Conservation (phyloP, 2,888 invertebrate genomes). For the Ceramica pisi region DNA sequence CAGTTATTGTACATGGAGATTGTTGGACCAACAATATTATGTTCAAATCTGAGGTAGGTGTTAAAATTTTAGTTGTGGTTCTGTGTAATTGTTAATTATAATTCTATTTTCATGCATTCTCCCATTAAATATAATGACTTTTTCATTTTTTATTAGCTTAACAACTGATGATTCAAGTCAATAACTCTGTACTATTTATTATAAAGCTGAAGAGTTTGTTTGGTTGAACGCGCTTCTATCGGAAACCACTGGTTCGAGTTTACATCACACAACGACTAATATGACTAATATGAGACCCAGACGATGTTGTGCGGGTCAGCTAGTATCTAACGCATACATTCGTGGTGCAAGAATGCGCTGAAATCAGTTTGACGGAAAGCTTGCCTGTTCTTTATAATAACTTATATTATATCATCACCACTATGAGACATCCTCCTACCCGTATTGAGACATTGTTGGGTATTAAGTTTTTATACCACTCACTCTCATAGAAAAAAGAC, state of each 20-base stretch:
- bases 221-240: too few relatives aligned
- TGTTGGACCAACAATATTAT: constrained; percentile 78
- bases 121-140: too few relatives aligned
- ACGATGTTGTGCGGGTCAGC: too few relatives aligned
- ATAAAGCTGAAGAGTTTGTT: too few relatives aligned
- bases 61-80: background rate
- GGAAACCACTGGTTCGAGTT: too few relatives aligned
- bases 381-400: background rate
- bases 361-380: background rate
- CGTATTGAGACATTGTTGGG: background rate
- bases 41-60: constrained; percentile 70
- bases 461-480: background rate
- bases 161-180: too few relatives aligned
- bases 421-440: background rate
- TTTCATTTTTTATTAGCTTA: too few relatives aligned
- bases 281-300: too few relatives aligned
- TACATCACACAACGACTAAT: too few relatives aligned
- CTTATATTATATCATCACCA: background rate
- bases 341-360: too few relatives aligned
- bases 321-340: too few relatives aligned
- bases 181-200: too few relatives aligned
- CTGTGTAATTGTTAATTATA: background rate
- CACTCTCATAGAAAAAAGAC: background rate
- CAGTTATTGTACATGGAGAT: constrained; percentile 76
- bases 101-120: background rate